These are phyloP conservation scores for Gymnocephalus cernua DNA, from an alignment of 2,113 vertebrate genomes.

Conservation along the genomic window DNA sequence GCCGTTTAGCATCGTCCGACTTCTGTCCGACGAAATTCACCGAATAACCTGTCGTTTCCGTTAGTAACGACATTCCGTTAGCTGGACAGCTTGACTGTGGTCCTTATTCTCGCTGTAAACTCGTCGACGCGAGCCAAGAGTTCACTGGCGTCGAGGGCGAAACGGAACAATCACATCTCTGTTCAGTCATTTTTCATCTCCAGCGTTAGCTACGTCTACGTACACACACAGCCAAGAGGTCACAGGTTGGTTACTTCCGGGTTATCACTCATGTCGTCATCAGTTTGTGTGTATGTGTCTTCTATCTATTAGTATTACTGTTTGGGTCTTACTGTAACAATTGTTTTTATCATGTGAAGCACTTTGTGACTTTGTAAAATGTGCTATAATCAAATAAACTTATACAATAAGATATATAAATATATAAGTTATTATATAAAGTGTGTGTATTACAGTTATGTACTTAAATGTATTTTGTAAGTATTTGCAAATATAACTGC, in stretches of 20 bases:
- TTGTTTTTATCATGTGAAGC: no score
- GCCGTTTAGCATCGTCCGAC: conserved; percentile 24
- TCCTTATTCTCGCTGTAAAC: not conserved
- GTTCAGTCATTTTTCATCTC: conserved; percentile 55
- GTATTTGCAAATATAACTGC: not conserved
- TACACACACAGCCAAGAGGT: conserved; percentile 6
- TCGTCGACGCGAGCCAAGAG: not conserved
- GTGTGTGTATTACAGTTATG: not conserved
- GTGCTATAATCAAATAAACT: no score
- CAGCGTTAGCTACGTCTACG: not conserved
- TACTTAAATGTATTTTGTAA: not conserved
- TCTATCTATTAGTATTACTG: no score
- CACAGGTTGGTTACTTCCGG: conserved; percentile 55
- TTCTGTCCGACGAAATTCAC: not conserved
- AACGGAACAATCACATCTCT: conserved; percentile 67
- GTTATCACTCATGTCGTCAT: conserved; percentile 32
- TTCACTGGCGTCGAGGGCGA: not conserved
- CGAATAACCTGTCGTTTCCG: not conserved
- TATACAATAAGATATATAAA: no score
- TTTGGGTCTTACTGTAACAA: no score
- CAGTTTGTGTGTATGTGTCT: not conserved
- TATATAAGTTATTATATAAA: no score
- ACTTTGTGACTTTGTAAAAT: no score
- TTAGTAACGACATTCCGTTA: conserved; percentile 10
- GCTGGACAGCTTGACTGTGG: fast-evolving